A percentile compares a stretch with the other conserved stretches of the same genome.
Evolutionary conservation across 2,888 invertebrate species (phyloP).

Genomic region (Holacanthella duospinosa): DNA sequence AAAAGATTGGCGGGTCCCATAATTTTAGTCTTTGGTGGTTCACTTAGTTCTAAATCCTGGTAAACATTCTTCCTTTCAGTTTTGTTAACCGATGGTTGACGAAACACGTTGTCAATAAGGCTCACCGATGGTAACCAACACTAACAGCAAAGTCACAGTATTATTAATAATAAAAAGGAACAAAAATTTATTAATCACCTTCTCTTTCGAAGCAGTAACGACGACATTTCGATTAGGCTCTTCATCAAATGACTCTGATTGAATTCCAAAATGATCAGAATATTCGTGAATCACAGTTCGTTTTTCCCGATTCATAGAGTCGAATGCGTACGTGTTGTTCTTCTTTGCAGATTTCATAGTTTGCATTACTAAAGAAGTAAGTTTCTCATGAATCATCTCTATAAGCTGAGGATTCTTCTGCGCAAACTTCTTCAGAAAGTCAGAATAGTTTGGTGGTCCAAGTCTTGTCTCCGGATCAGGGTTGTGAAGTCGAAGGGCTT

Average conservation of each 20-base stretch:
- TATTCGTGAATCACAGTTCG: slow-evolving; percentile 86
- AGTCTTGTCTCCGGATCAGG: slow-evolving; percentile 58
- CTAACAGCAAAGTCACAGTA: too few relatives aligned
- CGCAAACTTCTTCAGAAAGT: slow-evolving; percentile 70
- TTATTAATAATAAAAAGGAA: too few relatives aligned
- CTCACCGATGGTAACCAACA: slow-evolving; percentile 84
- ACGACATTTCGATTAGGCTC: slow-evolving; percentile 93
- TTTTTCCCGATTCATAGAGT: slow-evolving; percentile 86
- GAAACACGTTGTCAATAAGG: slow-evolving; percentile 66
- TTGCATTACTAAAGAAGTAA: slow-evolving; percentile 72
- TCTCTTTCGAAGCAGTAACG: slow-evolving; percentile 72
- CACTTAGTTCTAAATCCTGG: slow-evolving; percentile 30
- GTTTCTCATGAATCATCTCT: slow-evolving; percentile 66
- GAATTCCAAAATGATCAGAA: slow-evolving; percentile 87
- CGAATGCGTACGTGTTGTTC: slow-evolving; percentile 59
- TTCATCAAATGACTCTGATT: slow-evolving; percentile 85
- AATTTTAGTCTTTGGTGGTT: slow-evolving; percentile 25
- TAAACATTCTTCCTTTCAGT: slow-evolving; percentile 27
- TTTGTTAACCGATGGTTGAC: slow-evolving; percentile 47
- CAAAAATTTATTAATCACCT: slow-evolving; percentile 46
- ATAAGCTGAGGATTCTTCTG: slow-evolving; percentile 72
- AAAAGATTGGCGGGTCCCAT: slow-evolving; percentile 21
- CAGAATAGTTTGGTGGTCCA: slow-evolving; percentile 73
- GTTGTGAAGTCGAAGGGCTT: slow-evolving; percentile 84
- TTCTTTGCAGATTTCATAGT: slow-evolving; percentile 50